Conservation (phyloP, 2,797 vertebrate species). For the Vespertilio murinus region DNA sequence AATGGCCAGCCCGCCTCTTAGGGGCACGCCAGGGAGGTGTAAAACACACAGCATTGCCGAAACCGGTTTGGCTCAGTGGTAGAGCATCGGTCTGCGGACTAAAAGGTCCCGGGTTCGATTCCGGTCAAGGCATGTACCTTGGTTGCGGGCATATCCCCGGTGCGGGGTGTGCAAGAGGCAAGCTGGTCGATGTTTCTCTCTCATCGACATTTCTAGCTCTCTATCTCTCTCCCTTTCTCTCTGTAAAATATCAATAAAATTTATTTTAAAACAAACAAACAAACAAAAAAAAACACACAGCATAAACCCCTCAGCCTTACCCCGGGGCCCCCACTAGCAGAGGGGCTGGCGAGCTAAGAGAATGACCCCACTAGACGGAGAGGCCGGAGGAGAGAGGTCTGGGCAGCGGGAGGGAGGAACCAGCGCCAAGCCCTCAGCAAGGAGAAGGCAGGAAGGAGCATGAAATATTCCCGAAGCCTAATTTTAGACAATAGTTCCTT, state of each 20-base stretch:
- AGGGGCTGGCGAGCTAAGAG: background rate
- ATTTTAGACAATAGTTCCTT: conserved; percentile 70
- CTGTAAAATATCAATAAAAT: no score
- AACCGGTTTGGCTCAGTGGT: no score
- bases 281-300: background rate
- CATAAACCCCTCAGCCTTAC: background rate
- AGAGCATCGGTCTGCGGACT: no score
- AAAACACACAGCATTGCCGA: background rate
- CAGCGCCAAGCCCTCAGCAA: background rate
- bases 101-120: no score
- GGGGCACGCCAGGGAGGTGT: background rate
- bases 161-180: no score
- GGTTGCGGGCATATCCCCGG: no score
- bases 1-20: background rate
- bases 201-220: no score
- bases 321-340: background rate
- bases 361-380: background rate
- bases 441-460: conserved; percentile 11
- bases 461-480: conserved; percentile 62
- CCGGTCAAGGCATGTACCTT: no score
- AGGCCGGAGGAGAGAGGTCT: background rate
- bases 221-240: no score
- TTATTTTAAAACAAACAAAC: no score
- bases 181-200: no score
- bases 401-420: background rate